Conservation (phyloP, 2,113 vertebrate genomes). For the Chinchilla lanigera region DNA sequence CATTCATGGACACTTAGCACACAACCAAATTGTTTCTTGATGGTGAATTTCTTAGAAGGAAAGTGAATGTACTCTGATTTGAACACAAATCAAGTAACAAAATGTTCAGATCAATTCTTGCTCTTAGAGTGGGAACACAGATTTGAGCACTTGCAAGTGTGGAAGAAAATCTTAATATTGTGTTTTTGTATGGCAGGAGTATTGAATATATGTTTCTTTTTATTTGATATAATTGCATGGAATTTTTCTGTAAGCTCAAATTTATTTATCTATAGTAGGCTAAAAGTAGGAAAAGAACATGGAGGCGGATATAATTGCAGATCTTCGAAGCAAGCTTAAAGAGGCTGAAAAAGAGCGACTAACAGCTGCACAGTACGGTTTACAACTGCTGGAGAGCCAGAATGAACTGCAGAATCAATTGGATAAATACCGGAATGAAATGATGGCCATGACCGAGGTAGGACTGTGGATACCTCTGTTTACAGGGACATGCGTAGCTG, state of each 20-base stretch:
- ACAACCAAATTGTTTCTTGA: background rate
- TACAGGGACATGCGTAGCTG: background rate
- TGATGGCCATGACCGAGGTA: constrained; percentile 92
- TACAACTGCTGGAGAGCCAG: constrained; percentile 93
- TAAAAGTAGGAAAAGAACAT: constrained; percentile 69
- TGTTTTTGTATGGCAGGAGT: background rate
- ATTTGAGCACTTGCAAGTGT: constrained; percentile 37
- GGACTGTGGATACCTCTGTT: background rate
- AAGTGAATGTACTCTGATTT: background rate
- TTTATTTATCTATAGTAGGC: constrained; percentile 60
- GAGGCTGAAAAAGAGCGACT: constrained; percentile 91
- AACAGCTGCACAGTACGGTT: constrained; percentile 94
- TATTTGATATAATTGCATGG: background rate
- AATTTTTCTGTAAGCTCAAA: constrained; percentile 25
- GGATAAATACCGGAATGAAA: constrained; percentile 92
- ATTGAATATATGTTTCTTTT: background rate
- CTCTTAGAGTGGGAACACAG: background rate
- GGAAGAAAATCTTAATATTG: background rate
- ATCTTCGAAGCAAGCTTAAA: constrained; percentile 88
- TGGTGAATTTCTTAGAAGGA: constrained; percentile 28
- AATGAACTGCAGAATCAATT: constrained; percentile 91
- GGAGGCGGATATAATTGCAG: constrained; percentile 85
- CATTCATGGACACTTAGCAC: background rate
- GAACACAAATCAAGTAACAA: constrained; percentile 10
- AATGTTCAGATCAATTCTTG: background rate